Base-by-base conservation (phyloP, 2,888 invertebrate genomes). In the Fissipunctia ypsillon region DNA sequence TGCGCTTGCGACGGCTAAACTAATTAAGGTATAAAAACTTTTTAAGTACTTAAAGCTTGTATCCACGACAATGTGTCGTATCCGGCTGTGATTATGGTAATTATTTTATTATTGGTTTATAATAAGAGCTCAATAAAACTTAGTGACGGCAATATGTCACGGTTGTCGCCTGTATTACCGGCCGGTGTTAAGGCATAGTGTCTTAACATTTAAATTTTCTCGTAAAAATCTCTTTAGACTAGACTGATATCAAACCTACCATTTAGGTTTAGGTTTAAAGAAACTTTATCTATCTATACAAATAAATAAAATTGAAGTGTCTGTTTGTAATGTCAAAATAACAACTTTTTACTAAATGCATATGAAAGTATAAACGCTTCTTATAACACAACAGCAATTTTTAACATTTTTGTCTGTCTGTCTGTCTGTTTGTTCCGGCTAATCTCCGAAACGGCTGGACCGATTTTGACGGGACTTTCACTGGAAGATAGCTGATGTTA, bases 81-180 rank as follows among this genome's bases (percentile, higher is more conserved):
- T 93, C 93, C 93, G 92, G 92, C 88, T 93, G 73, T 88, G 88
- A 89, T 89, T 91, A 91, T 92, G 89, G 79, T 93, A 91, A 93
- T 93, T 90, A 90, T 88, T 91, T 93, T 90, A 90, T 89, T 91
- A 91, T 93, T 91, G 90, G 91, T 91, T 91, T 90, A 90, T 93
- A 92, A 92, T 93, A 92, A 93, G 92, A 89, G 89, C 88, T 91
- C 89, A 91, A 94, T 94, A 93, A 92, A 93, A 93, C 90, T 88
- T 82, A 87, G 89, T 89, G 92, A 89, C 91, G 90, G 88, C 88
- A 90, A 92, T 93, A 91, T 94, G 93, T 93, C 94, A 94, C 90
- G 92, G 90, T 90, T 91, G 91, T 90, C 90, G 90, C 85, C 88
- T 88, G 86, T 78, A 89, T 88, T 89, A 84, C 81, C 76, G 83